Percentiles rank a stretch among this genome's conserved stretches.
These are phyloP conservation scores for Chiloscyllium punctatum DNA, from an alignment of 2,797 vertebrate genomes.

Conservation along the genomic window DNA sequence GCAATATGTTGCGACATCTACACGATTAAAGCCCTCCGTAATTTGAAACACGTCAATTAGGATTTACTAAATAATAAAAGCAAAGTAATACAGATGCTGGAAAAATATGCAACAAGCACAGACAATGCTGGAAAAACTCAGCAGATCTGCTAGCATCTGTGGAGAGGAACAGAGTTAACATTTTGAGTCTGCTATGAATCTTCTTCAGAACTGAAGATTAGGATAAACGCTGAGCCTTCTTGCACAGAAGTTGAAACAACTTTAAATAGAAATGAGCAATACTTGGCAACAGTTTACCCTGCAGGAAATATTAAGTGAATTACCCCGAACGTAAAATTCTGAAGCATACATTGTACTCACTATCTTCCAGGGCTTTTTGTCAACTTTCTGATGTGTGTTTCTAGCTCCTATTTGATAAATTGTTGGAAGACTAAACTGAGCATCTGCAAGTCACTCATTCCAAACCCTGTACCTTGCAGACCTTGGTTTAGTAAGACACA, in stretches of 20 bases:
- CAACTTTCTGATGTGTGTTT: neutral
- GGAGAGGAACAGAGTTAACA: too few species aligned
- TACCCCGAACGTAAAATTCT: neutral
- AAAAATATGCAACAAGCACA: too few species aligned
- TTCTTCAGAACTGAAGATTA: too few species aligned
- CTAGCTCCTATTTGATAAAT: neutral
- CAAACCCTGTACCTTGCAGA: neutral
- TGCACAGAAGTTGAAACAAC: neutral
- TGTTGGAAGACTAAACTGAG: neutral
- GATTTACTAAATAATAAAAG: too few species aligned
- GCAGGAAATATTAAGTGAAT: constrained; percentile 5
- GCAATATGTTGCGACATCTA: neutral
- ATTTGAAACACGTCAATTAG: neutral
- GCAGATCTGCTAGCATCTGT: too few species aligned
- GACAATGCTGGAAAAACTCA: too few species aligned
- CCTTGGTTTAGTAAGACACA: neutral
- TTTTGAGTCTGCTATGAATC: too few species aligned
- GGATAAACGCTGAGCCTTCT: neutral
- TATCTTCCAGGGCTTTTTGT: neutral
- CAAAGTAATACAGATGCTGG: too few species aligned
- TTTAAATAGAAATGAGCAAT: neutral
- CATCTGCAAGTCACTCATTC: neutral
- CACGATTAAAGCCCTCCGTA: neutral
- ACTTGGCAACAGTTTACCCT: neutral
- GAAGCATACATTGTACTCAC: neutral